Evolutionary conservation across 2,113 vertebrate species (phyloP).

Genomic region (Trogon surrucura): DNA sequence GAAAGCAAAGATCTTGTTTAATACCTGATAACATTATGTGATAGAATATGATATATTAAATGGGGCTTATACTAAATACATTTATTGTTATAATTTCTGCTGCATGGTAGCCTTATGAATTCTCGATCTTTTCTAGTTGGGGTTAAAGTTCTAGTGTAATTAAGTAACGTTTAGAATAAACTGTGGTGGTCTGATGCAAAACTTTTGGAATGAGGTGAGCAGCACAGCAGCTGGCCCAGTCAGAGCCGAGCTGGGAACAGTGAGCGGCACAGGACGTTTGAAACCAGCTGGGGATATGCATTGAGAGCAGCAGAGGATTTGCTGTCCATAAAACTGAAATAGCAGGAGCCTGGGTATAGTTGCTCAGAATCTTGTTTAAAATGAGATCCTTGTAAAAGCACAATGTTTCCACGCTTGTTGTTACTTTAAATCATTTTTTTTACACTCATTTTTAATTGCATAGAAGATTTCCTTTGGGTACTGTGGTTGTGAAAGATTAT

Average conservation of each 20-base stretch:
- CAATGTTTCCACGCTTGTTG: neutral
- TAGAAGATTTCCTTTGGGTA: neutral
- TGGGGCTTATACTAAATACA: neutral
- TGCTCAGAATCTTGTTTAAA: neutral
- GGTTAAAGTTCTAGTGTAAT: neutral
- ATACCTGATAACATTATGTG: neutral
- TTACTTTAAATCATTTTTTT: neutral
- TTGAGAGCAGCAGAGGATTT: neutral
- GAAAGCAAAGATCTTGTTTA: neutral
- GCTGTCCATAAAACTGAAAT: neutral
- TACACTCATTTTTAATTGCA: neutral
- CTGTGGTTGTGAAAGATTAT: neutral
- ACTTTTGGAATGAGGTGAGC: neutral
- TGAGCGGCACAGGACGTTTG: fast-evolving
- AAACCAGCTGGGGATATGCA: neutral
- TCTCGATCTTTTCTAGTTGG: neutral
- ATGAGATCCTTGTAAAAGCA: neutral
- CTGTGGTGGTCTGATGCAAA: neutral
- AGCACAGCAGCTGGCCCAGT: neutral
- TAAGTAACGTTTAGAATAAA: neutral
- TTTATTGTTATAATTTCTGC: neutral
- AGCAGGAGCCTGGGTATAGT: neutral
- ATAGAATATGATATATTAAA: neutral
- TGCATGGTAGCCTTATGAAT: neutral
- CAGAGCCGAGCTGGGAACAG: neutral